Percentiles rank a stretch among this genome's conserved stretches.
phyloP scores from a whole-genome alignment of 1,140 invertebrate genomes.

The Stenopsyche tienmushanensis region DNA sequence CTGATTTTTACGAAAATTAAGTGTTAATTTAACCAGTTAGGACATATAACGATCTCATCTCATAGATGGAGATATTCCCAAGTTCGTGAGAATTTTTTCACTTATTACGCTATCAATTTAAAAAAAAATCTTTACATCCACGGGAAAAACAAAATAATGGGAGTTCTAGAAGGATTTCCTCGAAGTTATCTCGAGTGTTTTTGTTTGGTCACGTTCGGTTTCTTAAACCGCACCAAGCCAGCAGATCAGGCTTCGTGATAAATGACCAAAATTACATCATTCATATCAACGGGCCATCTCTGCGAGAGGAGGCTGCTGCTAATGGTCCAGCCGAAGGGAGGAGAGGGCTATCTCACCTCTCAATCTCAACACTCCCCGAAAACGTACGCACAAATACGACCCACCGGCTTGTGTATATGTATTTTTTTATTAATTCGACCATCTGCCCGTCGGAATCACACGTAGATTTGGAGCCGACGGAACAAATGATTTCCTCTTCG shows the following conservation, averaged over 20 bases:
- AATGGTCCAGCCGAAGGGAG: constrained; percentile 8
- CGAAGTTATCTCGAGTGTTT: not conserved
- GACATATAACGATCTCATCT: too few relatives aligned
- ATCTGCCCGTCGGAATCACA: not conserved
- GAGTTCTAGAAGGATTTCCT: not conserved
- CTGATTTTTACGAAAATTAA: too few relatives aligned
- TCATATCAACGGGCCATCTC: constrained; percentile 17
- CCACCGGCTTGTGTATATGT: not conserved
- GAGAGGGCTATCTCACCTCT: constrained; percentile 8
- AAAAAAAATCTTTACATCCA: too few relatives aligned
- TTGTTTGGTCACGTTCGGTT: constrained; percentile 4
- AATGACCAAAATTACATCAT: constrained; percentile 18
- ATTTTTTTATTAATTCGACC: constrained; percentile 3
- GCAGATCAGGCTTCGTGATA: not conserved
- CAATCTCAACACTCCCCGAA: constrained; percentile 7
- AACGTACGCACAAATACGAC: constrained; percentile 5
- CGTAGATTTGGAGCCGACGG: not conserved
- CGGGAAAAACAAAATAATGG: too few relatives aligned
- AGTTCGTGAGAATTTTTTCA: too few relatives aligned
- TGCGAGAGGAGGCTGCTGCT: too few relatives aligned
- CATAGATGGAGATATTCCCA: too few relatives aligned
- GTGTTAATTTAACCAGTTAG: too few relatives aligned
- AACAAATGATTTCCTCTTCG: constrained; percentile 2
- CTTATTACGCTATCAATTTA: too few relatives aligned
- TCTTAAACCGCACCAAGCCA: constrained; percentile 8